Conservation (phyloP, 1,140 invertebrate genomes). For the Heterodera schachtii region DNA sequence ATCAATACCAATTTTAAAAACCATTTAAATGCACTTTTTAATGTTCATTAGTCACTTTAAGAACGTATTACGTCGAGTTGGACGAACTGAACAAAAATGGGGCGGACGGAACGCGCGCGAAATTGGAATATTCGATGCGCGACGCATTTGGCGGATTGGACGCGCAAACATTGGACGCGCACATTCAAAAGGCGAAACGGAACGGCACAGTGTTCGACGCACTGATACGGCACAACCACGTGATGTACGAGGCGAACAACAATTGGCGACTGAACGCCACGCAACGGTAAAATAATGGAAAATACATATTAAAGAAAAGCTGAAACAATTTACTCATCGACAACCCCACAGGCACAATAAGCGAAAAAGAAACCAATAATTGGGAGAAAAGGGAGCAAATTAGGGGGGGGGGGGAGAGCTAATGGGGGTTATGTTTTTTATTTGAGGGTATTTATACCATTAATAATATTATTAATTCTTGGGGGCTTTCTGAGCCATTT, state of each 20-base stretch:
- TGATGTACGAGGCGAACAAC: background rate
- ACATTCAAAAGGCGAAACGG: slow-evolving; percentile 17
- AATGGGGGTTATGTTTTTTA: too few relatives aligned
- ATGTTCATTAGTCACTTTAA: slow-evolving; percentile 23
- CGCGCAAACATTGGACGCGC: slow-evolving; percentile 17
- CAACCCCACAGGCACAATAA: too few relatives aligned
- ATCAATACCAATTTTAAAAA: background rate
- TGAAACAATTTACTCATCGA: too few relatives aligned
- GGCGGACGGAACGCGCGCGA: slow-evolving; percentile 28
- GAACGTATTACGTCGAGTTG: slow-evolving; percentile 55
- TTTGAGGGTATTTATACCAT: too few relatives aligned
- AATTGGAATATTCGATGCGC: slow-evolving; percentile 55
- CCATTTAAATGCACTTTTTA: background rate
- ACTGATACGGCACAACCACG: slow-evolving; percentile 30
- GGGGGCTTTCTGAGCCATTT: too few relatives aligned
- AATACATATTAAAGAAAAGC: background rate
- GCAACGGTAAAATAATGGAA: background rate
- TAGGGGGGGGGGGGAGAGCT: too few relatives aligned
- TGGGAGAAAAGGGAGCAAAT: too few relatives aligned
- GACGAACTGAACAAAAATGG: slow-evolving; percentile 43
- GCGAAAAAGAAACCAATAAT: too few relatives aligned
- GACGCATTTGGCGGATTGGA: slow-evolving; percentile 36
- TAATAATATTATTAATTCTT: too few relatives aligned
- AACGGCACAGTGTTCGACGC: slow-evolving; percentile 31
- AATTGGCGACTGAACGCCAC: background rate